Evolutionary conservation across 1,140 invertebrate species (phyloP), one percentile per base, ranked within the genome.

Genomic region (Zophobas atratus): DNA sequence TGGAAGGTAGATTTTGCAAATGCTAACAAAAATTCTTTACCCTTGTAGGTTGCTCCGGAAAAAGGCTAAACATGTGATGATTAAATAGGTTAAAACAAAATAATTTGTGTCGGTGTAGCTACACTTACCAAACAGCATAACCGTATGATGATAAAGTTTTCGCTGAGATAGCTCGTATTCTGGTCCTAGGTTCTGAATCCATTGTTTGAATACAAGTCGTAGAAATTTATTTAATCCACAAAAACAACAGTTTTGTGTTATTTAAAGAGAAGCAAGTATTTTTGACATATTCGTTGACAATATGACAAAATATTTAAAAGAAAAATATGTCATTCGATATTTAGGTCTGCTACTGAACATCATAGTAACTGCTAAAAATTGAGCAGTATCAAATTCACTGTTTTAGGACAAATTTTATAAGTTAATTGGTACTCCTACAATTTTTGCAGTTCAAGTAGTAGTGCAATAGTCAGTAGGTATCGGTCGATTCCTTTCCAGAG

Each of bases 11-110:
- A 35, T 2, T 70, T 43, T 56, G 4, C n/a, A 51, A 33, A 6
- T 51, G 8, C 32, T n/a, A 33, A 67, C 43, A 2, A 4, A 46
- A 67, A 43, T 5, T 2, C 34, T 32, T 74, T 74, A 74, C 71
- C 71, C 71, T 39, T 32, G n/a, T 35, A 56, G 71, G 71, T 56
- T 74, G 51, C 32, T 74, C 71, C 51, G 71, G 71, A 41, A 74
- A 74, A 35, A 74, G 36, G 41, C 71, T 74, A 74, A 74, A 55
- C 20, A 20, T 20, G 20, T 20, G 20, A 20, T 20, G 20, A 20
- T 20, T 20, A 74, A 39, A 74, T 8, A 46, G 38, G 20, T 41
- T 67, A 57, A 33, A 34, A 6, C 6, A 70, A 6, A 35, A 8
- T 20, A 33, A 33, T 33, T 35, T 39, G 1, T 43, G 34, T 39